These are phyloP conservation scores for Phasianus colchicus DNA, from an alignment of 2,113 vertebrate species.

Conservation along the genomic window DNA sequence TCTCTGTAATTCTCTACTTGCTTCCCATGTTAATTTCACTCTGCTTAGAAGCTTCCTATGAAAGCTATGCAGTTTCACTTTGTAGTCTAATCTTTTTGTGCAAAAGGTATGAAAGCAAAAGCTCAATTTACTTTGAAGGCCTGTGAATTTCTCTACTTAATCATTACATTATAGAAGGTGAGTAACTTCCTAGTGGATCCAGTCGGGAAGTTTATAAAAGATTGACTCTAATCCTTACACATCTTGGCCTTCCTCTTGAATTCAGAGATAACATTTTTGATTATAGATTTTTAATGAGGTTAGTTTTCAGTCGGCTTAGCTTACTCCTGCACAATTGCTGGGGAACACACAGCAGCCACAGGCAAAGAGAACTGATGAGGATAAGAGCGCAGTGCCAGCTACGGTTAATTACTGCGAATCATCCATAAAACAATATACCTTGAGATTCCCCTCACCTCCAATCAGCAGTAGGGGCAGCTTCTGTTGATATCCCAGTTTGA, in stretches of 20 bases:
- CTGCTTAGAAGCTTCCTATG: conserved; percentile 31
- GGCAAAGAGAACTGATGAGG: not conserved
- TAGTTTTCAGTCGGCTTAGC: not conserved
- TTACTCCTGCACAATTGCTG: not conserved
- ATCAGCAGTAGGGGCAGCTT: not conserved
- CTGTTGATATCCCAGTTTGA: not conserved
- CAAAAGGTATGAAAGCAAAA: not conserved
- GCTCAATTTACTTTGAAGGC: not conserved
- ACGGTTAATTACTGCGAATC: not conserved
- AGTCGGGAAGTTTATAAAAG: not conserved
- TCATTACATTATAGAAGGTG: not conserved
- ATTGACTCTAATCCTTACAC: not conserved
- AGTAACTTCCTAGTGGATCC: not conserved
- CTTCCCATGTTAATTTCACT: conserved; percentile 10
- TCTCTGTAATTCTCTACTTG: conserved; percentile 22
- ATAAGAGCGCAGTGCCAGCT: not conserved
- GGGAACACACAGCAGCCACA: not conserved
- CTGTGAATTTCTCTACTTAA: not conserved
- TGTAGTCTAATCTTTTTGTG: not conserved
- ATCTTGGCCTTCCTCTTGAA: not conserved
- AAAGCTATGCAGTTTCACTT: not conserved
- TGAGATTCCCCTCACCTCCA: not conserved
- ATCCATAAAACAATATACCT: not conserved
- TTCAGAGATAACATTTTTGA: not conserved
- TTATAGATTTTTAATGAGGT: not conserved